Evolutionary conservation across 2,797 vertebrate genomes (phyloP).

Genomic region (Fundulus diaphanus): DNA sequence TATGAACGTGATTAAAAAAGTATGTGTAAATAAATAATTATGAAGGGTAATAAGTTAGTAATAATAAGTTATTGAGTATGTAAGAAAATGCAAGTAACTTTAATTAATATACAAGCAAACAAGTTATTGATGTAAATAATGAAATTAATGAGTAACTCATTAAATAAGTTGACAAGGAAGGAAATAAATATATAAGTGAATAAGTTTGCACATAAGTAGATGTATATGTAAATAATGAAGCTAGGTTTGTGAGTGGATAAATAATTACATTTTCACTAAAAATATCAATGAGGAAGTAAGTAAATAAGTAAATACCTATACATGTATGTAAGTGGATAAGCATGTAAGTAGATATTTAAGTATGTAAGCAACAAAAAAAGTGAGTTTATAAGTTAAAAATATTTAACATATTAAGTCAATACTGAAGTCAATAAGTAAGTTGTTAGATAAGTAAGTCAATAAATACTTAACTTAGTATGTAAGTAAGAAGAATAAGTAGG

Average conservation of each 20-base stretch:
- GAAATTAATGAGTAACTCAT: no score
- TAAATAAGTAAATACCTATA: background rate
- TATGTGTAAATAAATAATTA: no score
- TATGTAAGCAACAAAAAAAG: background rate
- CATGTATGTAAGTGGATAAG: background rate
- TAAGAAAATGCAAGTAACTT: no score
- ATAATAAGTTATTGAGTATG: no score
- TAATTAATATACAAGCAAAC: no score
- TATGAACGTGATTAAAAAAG: no score
- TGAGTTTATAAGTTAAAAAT: background rate
- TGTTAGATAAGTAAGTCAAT: background rate
- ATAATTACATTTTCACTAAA: background rate
- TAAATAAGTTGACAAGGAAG: background rate
- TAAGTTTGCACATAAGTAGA: no score
- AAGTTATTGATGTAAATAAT: no score
- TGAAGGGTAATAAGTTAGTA: no score
- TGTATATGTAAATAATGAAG: no score
- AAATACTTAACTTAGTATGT: background rate
- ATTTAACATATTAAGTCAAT: background rate
- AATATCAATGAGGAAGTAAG: background rate
- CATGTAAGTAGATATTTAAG: background rate
- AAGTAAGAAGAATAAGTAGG: background rate
- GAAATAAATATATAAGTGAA: background rate
- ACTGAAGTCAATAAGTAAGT: background rate
- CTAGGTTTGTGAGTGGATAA: background rate